Percentiles rank a stretch among this genome's conserved stretches.
phyloP scores from a whole-genome alignment of 2,888 invertebrate species.

The Sesia bembeciformis region DNA sequence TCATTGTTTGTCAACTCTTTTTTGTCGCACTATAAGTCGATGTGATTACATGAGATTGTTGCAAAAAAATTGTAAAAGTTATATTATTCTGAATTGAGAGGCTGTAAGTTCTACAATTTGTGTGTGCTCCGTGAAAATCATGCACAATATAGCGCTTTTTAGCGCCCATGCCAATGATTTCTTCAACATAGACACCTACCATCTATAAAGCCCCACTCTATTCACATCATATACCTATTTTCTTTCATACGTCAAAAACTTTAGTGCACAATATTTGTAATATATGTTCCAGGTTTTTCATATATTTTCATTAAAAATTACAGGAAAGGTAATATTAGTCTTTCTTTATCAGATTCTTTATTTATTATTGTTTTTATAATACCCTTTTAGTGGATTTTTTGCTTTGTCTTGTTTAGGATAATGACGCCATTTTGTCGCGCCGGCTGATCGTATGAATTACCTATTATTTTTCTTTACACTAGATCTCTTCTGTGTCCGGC shows the following conservation, averaged over 20 bases:
- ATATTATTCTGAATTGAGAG: too few relatives aligned
- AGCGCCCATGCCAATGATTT: too few relatives aligned
- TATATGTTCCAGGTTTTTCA: not conserved
- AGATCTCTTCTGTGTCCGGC: constrained; percentile 20
- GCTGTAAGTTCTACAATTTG: too few relatives aligned
- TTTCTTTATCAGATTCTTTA: not conserved
- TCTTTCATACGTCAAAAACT: constrained; percentile 1
- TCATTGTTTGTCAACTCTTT: too few relatives aligned
- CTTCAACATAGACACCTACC: too few relatives aligned
- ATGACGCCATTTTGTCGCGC: constrained; percentile 75
- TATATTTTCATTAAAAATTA: not conserved
- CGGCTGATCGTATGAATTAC: constrained; percentile 56
- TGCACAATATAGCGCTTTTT: too few relatives aligned
- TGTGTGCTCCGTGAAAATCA: too few relatives aligned
- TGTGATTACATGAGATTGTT: too few relatives aligned
- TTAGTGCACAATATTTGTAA: not conserved
- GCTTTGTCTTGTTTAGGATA: constrained; percentile 55
- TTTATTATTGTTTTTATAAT: not conserved
- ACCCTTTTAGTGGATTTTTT: constrained; percentile 15
- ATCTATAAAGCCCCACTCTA: too few relatives aligned
- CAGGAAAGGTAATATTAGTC: not conserved
- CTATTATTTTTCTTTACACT: constrained; percentile 38
- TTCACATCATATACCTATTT: not conserved
- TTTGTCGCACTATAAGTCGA: too few relatives aligned
- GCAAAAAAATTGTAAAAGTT: too few relatives aligned